Evolutionary conservation across 2,797 vertebrate species (phyloP).

Genomic region (Takifugu ocellatus): DNA sequence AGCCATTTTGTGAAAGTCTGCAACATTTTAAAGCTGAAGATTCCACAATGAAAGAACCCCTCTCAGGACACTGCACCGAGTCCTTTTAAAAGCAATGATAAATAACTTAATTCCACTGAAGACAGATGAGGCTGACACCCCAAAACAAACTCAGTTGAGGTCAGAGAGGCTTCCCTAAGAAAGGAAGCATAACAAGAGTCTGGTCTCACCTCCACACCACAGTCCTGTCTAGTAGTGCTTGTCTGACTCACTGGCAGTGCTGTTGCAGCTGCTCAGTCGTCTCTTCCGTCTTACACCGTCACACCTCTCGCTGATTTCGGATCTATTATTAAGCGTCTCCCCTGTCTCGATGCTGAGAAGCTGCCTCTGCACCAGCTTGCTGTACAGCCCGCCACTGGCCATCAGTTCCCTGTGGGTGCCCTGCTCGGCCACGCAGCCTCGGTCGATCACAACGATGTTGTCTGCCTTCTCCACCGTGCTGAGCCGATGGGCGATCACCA

Average conservation of each 20-base stretch:
- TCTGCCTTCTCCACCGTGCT: conserved; percentile 89
- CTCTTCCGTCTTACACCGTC: conserved; percentile 23
- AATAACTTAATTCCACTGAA: no score
- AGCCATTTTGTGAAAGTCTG: no score
- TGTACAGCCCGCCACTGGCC: conserved; percentile 85
- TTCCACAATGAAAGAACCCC: no score
- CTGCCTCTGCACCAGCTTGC: conserved; percentile 90
- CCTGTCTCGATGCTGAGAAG: conserved; percentile 78
- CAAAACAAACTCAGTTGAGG: no score
- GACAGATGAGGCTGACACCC: no score
- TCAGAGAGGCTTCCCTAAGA: no score
- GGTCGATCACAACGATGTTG: conserved; percentile 65
- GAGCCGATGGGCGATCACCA: conserved; percentile 92
- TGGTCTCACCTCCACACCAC: neutral
- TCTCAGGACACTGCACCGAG: no score
- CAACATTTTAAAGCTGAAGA: no score
- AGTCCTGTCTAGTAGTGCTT: conserved; percentile 35
- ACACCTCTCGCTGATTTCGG: conserved; percentile 2
- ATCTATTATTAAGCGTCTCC: conserved; percentile 28
- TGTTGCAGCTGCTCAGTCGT: conserved; percentile 52
- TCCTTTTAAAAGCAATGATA: no score
- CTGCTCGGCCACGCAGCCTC: conserved; percentile 85
- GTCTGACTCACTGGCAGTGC: conserved; percentile 54
- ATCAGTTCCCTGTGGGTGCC: conserved; percentile 87
- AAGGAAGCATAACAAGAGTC: no score